Conservation (phyloP, 2,113 vertebrate genomes). For the Aix galericulata region DNA sequence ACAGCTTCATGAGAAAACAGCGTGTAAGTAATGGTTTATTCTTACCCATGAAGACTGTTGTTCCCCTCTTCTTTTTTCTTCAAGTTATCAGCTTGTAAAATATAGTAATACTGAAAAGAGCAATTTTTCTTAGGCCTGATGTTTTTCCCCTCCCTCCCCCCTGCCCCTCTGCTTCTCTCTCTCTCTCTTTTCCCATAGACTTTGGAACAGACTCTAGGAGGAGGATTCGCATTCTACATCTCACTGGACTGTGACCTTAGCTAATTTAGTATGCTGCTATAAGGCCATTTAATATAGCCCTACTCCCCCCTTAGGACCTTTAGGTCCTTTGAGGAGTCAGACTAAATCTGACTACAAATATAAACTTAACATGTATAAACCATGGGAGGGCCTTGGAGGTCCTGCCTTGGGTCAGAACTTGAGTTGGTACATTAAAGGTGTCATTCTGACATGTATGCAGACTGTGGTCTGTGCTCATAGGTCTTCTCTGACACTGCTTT, state of each 20-base stretch:
- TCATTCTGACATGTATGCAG: not conserved
- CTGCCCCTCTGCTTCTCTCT: not conserved
- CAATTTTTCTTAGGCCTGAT: not conserved
- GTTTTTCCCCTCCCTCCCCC: accelerated
- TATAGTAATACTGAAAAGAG: not conserved
- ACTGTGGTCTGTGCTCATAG: not conserved
- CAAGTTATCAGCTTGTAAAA: not conserved
- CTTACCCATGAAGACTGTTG: not conserved
- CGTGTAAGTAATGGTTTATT: not conserved
- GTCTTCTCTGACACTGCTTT: not conserved
- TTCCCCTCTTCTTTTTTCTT: not conserved
- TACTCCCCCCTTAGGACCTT: not conserved
- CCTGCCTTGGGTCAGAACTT: not conserved
- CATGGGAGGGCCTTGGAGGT: not conserved
- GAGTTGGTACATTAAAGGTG: not conserved
- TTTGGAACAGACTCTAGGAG: not conserved
- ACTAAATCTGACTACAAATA: not conserved
- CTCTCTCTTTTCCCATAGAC: not conserved
- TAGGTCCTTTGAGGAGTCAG: not conserved
- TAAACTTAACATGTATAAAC: not conserved
- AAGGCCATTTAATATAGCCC: not conserved
- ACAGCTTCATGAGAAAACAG: not conserved
- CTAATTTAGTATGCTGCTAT: not conserved
- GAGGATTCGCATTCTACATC: not conserved
- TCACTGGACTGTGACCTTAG: not conserved